These are phyloP conservation scores for Cossypha polioptera DNA, from an alignment of 2,797 vertebrate genomes.

Conservation along the genomic window DNA sequence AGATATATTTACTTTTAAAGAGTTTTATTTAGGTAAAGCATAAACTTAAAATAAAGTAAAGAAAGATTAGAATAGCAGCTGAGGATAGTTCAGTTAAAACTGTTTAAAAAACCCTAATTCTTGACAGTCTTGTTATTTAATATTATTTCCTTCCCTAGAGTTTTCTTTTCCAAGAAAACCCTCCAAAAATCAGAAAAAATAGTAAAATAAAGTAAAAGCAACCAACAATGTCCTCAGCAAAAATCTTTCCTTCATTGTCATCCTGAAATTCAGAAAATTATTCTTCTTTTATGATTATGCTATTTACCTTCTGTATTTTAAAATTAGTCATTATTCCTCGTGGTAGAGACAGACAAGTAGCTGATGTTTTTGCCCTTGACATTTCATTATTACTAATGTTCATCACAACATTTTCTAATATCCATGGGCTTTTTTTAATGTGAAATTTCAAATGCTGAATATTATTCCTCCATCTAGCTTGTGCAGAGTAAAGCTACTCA, in stretches of 20 bases:
- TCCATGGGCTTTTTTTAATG: not conserved
- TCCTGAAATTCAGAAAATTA: not conserved
- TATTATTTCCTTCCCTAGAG: not conserved
- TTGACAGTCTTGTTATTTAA: not conserved
- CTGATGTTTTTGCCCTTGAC: not conserved
- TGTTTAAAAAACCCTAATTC: not conserved
- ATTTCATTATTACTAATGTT: not conserved
- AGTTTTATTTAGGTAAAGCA: not conserved
- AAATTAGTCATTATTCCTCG: not conserved
- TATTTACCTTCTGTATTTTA: not conserved
- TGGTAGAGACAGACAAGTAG: not conserved
- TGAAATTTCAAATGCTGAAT: not conserved
- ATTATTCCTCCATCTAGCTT: not conserved
- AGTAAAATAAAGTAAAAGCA: not conserved
- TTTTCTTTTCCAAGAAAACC: not conserved
- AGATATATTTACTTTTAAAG: not conserved
- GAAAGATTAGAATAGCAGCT: not conserved
- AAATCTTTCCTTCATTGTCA: not conserved
- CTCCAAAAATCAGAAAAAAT: not conserved
- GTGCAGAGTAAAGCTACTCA: not conserved
- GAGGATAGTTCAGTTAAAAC: not conserved
- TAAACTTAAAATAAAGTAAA: not conserved
- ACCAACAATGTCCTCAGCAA: not conserved
- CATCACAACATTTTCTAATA: not conserved
- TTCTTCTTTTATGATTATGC: not conserved